These are phyloP conservation scores for Tiliacea citrago DNA, from an alignment of 2,888 invertebrate species.

Conservation along the genomic window DNA sequence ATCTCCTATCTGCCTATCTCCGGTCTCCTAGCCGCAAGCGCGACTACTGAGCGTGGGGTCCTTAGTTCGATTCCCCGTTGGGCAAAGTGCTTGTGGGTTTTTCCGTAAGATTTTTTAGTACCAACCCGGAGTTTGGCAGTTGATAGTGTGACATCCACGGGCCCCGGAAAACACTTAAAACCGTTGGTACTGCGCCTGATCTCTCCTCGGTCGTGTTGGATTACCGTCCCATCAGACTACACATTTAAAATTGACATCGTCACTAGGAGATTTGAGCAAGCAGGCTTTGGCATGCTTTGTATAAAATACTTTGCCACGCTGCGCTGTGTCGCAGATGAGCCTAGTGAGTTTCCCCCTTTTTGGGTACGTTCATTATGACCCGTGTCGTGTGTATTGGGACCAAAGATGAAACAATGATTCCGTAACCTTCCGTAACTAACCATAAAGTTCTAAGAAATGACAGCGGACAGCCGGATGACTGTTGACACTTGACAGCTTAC, in stretches of 20 bases:
- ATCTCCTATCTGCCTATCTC: no score
- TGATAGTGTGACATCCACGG: background rate
- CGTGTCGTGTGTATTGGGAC: background rate
- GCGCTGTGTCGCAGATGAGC: background rate
- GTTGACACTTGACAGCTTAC: background rate
- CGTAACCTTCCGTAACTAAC: background rate
- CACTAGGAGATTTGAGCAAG: no score
- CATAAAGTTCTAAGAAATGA: background rate
- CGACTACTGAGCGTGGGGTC: background rate
- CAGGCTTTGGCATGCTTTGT: no score
- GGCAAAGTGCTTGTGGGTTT: background rate
- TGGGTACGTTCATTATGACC: background rate
- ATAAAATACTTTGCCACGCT: no score
- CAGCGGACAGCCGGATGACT: background rate
- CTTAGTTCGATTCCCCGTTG: background rate
- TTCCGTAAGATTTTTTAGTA: background rate
- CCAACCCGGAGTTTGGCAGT: background rate
- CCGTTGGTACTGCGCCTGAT: background rate
- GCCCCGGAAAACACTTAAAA: background rate
- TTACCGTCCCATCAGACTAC: background rate
- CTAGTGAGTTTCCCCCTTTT: background rate
- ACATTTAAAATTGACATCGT: no score
- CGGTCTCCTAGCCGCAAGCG: background rate
- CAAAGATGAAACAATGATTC: background rate
- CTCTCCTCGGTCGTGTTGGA: background rate